Percentiles rank a stretch among this genome's conserved stretches.
Conservation (phyloP, 2,797 vertebrate species). For the Muscicapa striata region DNA sequence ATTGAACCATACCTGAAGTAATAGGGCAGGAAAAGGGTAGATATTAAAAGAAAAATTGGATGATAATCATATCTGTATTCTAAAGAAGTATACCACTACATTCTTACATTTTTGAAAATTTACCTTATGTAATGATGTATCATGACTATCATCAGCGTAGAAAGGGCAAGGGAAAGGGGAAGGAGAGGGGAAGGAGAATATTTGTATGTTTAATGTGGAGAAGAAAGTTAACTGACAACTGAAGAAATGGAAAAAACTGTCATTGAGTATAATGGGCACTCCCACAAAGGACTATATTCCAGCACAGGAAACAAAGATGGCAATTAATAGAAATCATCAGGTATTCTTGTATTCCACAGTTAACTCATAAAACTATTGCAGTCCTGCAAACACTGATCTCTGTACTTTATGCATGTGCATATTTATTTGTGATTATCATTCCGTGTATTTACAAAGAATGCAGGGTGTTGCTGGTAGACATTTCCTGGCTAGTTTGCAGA, state of each 20-base stretch:
- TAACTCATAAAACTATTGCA: neutral
- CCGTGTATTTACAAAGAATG: neutral
- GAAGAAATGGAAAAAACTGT: no score
- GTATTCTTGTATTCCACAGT: neutral
- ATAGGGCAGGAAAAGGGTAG: neutral
- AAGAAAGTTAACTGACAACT: no score
- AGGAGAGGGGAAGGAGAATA: no score
- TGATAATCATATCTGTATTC: no score
- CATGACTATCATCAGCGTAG: no score
- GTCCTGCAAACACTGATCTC: neutral
- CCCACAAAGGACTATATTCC: no score
- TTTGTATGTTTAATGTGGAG: no score
- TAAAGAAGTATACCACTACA: neutral
- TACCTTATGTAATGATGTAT: neutral
- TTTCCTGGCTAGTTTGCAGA: neutral
- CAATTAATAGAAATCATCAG: neutral
- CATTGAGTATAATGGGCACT: no score
- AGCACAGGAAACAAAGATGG: no score
- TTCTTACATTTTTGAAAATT: neutral
- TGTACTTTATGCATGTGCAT: rapidly evolving
- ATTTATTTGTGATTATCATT: neutral
- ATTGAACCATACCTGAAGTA: neutral
- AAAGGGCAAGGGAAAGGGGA: no score
- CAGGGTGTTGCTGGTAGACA: neutral
- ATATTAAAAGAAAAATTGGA: neutral